These are phyloP conservation scores for Equus quagga DNA, from an alignment of 2,113 vertebrate species.

Conservation along the genomic window DNA sequence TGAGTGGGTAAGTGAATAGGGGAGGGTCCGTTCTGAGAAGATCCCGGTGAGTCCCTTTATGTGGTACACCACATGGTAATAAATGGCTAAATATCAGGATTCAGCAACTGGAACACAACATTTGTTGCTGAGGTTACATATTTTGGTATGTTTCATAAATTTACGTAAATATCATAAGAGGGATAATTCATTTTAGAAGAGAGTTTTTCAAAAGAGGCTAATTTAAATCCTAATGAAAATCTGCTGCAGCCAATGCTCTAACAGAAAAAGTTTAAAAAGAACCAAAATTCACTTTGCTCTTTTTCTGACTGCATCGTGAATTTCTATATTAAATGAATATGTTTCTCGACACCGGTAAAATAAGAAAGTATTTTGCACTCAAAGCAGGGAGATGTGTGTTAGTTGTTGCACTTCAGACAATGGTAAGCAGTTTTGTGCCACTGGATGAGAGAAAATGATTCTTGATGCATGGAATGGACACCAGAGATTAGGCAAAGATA, in stretches of 20 bases:
- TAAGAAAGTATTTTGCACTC: background rate
- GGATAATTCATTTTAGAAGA: conserved; percentile 63
- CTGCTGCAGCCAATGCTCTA: conserved; percentile 26
- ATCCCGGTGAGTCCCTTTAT: background rate
- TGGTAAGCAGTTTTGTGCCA: background rate
- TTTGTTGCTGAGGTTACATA: conserved; percentile 59
- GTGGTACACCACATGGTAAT: background rate
- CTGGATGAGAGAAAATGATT: background rate
- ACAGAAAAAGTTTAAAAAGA: conserved; percentile 27
- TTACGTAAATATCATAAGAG: conserved; percentile 59
- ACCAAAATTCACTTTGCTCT: conserved; percentile 18
- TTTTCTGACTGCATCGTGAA: conserved; percentile 34
- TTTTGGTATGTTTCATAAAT: conserved; percentile 71
- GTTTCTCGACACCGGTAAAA: conserved; percentile 31
- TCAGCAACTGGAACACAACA: background rate
- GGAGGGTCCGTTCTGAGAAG: background rate
- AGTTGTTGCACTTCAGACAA: background rate
- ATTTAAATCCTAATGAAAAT: conserved; percentile 66
- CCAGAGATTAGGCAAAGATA: background rate
- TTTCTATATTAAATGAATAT: conserved; percentile 53
- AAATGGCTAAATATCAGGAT: conserved; percentile 12
- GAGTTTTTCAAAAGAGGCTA: background rate
- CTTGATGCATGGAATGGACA: background rate
- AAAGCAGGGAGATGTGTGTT: background rate
- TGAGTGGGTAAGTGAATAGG: background rate